Evolutionary conservation across 2,888 invertebrate species (phyloP).

Genomic region (Octonoba sinensis): DNA sequence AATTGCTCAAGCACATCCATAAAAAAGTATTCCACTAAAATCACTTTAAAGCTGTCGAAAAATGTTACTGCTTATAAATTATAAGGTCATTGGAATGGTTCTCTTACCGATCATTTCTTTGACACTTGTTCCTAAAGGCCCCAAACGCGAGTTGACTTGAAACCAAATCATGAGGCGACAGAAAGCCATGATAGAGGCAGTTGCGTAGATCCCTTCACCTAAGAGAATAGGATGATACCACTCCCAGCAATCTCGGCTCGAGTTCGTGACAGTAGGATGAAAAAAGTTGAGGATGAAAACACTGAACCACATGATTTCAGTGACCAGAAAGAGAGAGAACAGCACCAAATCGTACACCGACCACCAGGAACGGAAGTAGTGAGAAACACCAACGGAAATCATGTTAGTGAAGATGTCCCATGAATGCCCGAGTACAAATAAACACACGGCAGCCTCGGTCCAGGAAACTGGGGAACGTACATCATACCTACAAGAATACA

Average conservation of each 20-base stretch:
- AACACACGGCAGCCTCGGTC: conserved; percentile 58
- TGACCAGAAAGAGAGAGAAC: conserved; percentile 71
- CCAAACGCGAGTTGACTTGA: conserved; percentile 77
- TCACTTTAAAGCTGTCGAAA: no score
- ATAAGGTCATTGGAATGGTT: no score
- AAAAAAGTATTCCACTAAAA: no score
- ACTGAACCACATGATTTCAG: conserved; percentile 81
- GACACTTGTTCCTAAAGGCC: conserved; percentile 74
- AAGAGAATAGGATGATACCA: conserved; percentile 78
- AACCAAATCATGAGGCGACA: conserved; percentile 78
- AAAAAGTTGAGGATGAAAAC: conserved; percentile 77
- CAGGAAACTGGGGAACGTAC: conserved; percentile 72
- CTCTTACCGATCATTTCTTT: conserved; percentile 59
- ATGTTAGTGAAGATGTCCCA: conserved; percentile 60
- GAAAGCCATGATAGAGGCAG: conserved; percentile 79
- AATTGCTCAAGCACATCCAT: no score
- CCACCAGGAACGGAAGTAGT: conserved; percentile 61
- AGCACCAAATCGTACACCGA: conserved; percentile 58
- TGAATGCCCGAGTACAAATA: conserved; percentile 55
- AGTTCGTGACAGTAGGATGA: conserved; percentile 69
- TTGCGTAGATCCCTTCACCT: conserved; percentile 78
- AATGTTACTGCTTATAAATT: no score
- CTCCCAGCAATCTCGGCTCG: conserved; percentile 79
- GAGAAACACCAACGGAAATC: conserved; percentile 33
- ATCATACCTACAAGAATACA: conserved; percentile 36